These are phyloP conservation scores for Lucilia sericata DNA, from an alignment of 1,140 invertebrate species.

Conservation along the genomic window DNA sequence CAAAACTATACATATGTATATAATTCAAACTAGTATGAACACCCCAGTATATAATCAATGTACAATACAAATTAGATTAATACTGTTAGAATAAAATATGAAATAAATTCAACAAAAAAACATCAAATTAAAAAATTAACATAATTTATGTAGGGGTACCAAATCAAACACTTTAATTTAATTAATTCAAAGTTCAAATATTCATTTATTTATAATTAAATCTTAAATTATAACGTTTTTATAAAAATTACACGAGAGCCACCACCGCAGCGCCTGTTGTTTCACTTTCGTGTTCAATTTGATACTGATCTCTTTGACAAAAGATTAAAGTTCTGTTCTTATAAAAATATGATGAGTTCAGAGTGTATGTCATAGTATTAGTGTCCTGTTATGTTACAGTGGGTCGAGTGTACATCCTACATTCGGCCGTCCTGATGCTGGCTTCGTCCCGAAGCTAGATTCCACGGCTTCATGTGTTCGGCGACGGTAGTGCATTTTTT, in stretches of 20 bases:
- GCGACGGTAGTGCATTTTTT: constrained; percentile 52
- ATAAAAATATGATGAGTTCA: not conserved
- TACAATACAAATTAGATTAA: too few relatives aligned
- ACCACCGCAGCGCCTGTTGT: not conserved
- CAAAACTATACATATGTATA: too few relatives aligned
- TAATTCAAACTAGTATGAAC: too few relatives aligned
- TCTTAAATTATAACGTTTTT: not conserved
- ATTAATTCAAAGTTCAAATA: not conserved
- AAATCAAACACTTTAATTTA: too few relatives aligned
- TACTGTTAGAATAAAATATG: too few relatives aligned
- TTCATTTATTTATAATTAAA: not conserved
- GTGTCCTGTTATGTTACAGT: not conserved
- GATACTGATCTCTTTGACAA: not conserved
- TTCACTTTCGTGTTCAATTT: constrained; percentile 1
- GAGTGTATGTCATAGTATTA: not conserved
- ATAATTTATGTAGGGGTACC: too few relatives aligned
- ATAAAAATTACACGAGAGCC: not conserved
- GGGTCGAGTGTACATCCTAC: not conserved
- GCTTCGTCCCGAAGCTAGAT: not conserved
- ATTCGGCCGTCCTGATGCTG: not conserved
- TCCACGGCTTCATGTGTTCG: constrained; percentile 61
- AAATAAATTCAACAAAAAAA: too few relatives aligned
- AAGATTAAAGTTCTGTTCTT: not conserved
- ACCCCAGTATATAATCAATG: too few relatives aligned
- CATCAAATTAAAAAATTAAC: too few relatives aligned